A percentile compares a stretch with the other conserved stretches of the same genome.
phyloP scores from a whole-genome alignment of 2,797 vertebrate species.

The Clarias fuscus region DNA sequence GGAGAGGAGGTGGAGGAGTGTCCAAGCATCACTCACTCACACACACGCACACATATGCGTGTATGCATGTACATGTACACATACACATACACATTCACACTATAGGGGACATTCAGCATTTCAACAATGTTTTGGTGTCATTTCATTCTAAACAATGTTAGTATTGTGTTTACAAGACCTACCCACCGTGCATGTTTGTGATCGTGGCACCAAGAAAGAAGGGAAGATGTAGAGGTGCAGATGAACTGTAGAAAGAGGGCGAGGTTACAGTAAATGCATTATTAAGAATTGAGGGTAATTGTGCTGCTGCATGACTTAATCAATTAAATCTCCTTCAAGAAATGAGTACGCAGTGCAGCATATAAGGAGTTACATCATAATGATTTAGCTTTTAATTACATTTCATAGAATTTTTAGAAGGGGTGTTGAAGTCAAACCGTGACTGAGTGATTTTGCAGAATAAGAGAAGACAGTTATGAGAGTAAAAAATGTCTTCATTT shows the following conservation, averaged over 20 bases:
- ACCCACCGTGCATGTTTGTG: not conserved
- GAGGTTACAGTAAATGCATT: not conserved
- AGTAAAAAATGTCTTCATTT: no score
- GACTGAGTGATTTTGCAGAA: no score
- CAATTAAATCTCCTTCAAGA: not conserved
- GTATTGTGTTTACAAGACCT: no score
- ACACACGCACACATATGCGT: constrained; percentile 13
- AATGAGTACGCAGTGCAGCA: not conserved
- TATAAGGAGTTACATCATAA: not conserved
- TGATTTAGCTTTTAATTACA: not conserved
- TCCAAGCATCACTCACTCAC: constrained; percentile 38
- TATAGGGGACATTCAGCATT: not conserved
- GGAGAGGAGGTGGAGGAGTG: constrained; percentile 44
- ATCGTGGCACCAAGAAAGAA: not conserved
- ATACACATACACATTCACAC: constrained; percentile 9
- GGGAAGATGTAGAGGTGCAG: not conserved
- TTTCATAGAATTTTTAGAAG: no score
- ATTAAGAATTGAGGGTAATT: not conserved
- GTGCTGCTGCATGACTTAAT: not conserved
- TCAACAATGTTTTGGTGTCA: not conserved
- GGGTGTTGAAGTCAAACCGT: no score
- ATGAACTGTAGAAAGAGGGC: not conserved
- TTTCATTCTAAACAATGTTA: not conserved
- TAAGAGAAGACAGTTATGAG: no score
- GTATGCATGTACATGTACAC: not conserved